Evolutionary conservation across 2,113 vertebrate genomes (phyloP), one percentile per base, ranked within the genome.

Genomic region (Malurus alboscapulatus): DNA sequence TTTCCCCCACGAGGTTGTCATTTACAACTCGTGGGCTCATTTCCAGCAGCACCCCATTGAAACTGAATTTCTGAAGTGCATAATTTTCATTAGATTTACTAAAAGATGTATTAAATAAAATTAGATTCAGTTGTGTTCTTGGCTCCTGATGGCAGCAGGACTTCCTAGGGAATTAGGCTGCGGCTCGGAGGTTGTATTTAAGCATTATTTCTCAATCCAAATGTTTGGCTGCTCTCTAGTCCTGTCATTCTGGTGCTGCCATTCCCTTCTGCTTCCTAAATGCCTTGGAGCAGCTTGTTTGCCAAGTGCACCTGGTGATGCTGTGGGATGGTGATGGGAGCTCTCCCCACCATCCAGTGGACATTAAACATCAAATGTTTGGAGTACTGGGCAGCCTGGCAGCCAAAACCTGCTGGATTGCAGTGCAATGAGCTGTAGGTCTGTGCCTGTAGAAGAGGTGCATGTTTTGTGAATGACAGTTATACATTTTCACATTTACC

Each of bases 41-140:
- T 92, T 90, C 83, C 54, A 95, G 30, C 48, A 90, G 71, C 67
- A 90, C 67, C 82, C 66, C 42, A 69, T 88, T 85, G 86, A 93
- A 95, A 50, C 58, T 29, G 47, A 50, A 69, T 88, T 88, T 87
- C 71, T 85, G 50, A 69, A 93, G 65, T 76, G 80, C 1, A 0
- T 68, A 32, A 48, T 88, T 94, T 69, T 73, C 68, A 83, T 90
- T 95, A 73, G 34, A 47, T 88, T 90, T 95, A 47, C 71, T 95
- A 58, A 75, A 87, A 91, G 62, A 73, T 89, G 17, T 57, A 78
- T 87, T 75, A 74, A 93, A 68, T 82, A 89, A 84, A 91, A 90
- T 88, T 54, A 82, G 63, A 53, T 93, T 82, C n/a, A 50, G 50
- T 67, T 87, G 24, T 87, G 16, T 91, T 93, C 78, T 79, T 91